Evolutionary conservation across 2,888 invertebrate genomes (phyloP), one percentile per base, ranked within the genome.

Genomic region (Drosophila vallismaia): DNA sequence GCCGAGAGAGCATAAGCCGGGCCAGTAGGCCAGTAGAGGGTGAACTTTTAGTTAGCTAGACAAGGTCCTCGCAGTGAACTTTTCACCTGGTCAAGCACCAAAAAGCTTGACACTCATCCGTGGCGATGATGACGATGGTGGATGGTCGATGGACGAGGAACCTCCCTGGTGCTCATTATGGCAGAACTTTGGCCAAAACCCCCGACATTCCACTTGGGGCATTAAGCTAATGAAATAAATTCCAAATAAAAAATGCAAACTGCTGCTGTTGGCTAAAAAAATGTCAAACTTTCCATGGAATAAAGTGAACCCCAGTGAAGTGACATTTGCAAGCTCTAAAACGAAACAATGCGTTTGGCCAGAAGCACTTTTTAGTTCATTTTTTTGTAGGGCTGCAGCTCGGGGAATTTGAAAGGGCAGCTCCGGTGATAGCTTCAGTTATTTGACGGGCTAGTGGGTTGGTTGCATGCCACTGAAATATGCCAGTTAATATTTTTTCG

Each of bases 171-270:
- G 44, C 58, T 71, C 71, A 72, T 72, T 72, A 58, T 75, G 69
- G 46, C 67, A 52, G 57, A 74, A 74, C 55, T 79, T 66, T 55
- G 53, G 2, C 40, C 36, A 57, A 50, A 56, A 57, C 53, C 40
- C 40, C 45, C 46, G 69, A 66, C 74, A 73, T 76, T 71, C 72
- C 73, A 45, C 53, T 62, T 79, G 45, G 55, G 70, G 74, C 48
- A 76, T 76, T 86, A 81, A 54, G 68, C 73, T 79, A 84, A 84
- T 84, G 73, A 84, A 79, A 74, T 64, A 70, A 64, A 79, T 79
- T 74, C 69, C 75, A 46, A 38, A 74, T 52, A 62, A 73, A 73
- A 73, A 72, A 71, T 64, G 38, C 49, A 26, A 45, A n/a, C 60
- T 14, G 29, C 10, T 2, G 14, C 14, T 10, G 29, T 19, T 19